These are phyloP conservation scores for Sphecodes monilicornis DNA, from an alignment of 2,888 invertebrate genomes.

Conservation along the genomic window DNA sequence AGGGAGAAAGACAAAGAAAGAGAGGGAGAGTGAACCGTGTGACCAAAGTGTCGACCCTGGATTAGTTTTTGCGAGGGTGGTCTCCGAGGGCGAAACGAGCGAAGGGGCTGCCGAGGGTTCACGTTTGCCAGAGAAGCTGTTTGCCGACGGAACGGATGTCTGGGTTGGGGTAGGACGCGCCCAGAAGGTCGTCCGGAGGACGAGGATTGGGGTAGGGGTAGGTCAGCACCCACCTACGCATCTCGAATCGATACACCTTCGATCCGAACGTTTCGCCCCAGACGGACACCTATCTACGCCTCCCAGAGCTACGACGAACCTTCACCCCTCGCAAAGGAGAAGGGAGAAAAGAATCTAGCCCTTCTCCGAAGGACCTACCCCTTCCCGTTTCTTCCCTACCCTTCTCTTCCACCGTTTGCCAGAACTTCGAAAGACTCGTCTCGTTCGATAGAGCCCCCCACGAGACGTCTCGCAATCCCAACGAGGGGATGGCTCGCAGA, in stretches of 20 bases:
- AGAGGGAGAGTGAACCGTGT: not conserved
- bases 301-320: not conserved
- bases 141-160: slow-evolving; percentile 74
- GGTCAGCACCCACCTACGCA: slow-evolving; percentile 82
- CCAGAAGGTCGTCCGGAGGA: slow-evolving; percentile 80
- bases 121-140: slow-evolving; percentile 61
- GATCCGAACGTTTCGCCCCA: slow-evolving; percentile 47
- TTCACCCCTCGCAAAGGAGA: no score
- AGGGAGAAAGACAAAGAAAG: not conserved
- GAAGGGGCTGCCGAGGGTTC: slow-evolving; percentile 43
- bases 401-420: not conserved
- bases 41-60: slow-evolving; percentile 45
- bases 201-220: slow-evolving; percentile 77
- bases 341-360: not conserved
- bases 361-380: not conserved
- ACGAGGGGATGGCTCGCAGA: not conserved
- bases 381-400: not conserved
- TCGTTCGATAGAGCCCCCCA: not conserved
- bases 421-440: not conserved
- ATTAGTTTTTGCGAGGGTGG: slow-evolving; percentile 69
- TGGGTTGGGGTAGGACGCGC: slow-evolving; percentile 81
- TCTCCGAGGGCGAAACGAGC: slow-evolving; percentile 46
- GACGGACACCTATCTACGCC: slow-evolving; percentile 33
- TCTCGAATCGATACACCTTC: slow-evolving; percentile 73
- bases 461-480: not conserved